Percentiles rank a stretch among this genome's conserved stretches.
phyloP scores from a whole-genome alignment of 2,888 invertebrate genomes.

The Eupithecia insigniata region DNA sequence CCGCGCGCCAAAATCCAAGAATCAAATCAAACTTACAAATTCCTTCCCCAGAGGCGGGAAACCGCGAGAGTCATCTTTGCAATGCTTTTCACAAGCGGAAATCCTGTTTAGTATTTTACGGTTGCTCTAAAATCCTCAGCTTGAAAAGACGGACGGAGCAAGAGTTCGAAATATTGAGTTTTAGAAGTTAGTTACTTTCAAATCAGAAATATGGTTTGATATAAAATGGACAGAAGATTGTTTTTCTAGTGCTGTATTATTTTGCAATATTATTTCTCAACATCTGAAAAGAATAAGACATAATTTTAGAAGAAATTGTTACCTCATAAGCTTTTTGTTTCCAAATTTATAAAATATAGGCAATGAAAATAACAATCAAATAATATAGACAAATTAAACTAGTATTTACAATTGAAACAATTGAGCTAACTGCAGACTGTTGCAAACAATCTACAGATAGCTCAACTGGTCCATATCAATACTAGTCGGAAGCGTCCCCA shows the following conservation, averaged over 20 bases:
- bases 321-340: no score
- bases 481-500: no score
- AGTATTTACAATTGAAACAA: no score
- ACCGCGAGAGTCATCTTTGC: conserved; percentile 33
- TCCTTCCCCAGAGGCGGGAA: conserved; percentile 53
- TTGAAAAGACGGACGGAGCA: background rate
- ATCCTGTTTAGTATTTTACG: conserved; percentile 75
- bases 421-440: no score
- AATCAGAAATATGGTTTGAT: background rate
- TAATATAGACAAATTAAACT: no score
- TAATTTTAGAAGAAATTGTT: no score
- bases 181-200: conserved; percentile 13
- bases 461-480: no score
- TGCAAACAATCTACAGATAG: no score
- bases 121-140: conserved; percentile 60
- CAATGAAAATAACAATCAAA: no score
- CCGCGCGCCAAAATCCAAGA: conserved; percentile 63
- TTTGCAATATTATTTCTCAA: no score
- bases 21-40: conserved; percentile 76
- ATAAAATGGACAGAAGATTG: background rate
- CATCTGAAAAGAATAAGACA: no score
- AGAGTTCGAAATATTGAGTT: conserved; percentile 13
- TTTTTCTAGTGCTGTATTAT: background rate
- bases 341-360: no score
- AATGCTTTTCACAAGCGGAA: conserved; percentile 63